phyloP scores from a whole-genome alignment of 2,888 invertebrate genomes.

The Mesorhabditis sp. region DNA sequence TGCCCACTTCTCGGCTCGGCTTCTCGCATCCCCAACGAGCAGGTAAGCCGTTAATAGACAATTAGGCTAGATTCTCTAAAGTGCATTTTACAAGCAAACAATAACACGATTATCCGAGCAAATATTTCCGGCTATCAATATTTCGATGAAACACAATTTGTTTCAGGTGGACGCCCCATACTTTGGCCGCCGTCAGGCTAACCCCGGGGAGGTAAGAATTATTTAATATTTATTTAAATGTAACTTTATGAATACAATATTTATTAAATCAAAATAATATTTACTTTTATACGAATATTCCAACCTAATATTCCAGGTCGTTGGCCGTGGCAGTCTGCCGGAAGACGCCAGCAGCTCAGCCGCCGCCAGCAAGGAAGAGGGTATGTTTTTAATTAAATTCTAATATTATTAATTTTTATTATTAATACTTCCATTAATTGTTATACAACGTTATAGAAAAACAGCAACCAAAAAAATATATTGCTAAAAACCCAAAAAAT shows the following conservation, averaged over 20 bases:
- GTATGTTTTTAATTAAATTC: not conserved
- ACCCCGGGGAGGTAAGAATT: constrained; percentile 35
- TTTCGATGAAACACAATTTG: too few relatives aligned
- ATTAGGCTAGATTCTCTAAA: too few relatives aligned
- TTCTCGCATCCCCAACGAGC: constrained; percentile 42
- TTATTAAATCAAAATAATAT: too few relatives aligned
- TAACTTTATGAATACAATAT: too few relatives aligned
- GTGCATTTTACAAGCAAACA: too few relatives aligned
- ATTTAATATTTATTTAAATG: not conserved
- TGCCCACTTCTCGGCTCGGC: constrained; percentile 47
- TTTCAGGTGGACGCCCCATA: constrained; percentile 40
- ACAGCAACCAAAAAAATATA: too few relatives aligned
- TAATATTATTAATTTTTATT: constrained; percentile 1
- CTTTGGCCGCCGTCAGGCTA: constrained; percentile 33
- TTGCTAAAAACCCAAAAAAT: too few relatives aligned
- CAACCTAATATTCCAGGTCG: constrained; percentile 8
- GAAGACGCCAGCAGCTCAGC: constrained; percentile 12
- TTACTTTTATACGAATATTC: too few relatives aligned
- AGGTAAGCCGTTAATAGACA: constrained; percentile 11
- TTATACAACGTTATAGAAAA: too few relatives aligned
- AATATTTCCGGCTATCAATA: too few relatives aligned
- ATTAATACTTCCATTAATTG: not conserved
- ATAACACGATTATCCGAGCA: too few relatives aligned
- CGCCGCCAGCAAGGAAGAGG: constrained; percentile 7
- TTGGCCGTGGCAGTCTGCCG: constrained; percentile 41